These are phyloP conservation scores for Todiramphus chloris DNA, from an alignment of 2,113 vertebrate species.

Conservation along the genomic window DNA sequence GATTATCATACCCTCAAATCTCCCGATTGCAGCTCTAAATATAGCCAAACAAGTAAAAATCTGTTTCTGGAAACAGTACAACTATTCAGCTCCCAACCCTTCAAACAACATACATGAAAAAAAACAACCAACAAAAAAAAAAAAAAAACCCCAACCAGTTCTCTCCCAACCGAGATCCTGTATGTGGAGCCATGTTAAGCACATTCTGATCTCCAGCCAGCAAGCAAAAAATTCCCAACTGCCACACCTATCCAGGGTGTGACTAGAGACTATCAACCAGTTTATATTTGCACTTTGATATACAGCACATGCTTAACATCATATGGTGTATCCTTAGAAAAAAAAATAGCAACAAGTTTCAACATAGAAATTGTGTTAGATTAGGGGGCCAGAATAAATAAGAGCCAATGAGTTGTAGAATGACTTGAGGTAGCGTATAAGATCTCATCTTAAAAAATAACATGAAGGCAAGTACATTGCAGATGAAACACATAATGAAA, in stretches of 20 bases:
- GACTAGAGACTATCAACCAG: conserved; percentile 59
- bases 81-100: conserved; percentile 32
- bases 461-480: background rate
- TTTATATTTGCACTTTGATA: conserved; percentile 71
- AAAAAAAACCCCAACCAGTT: background rate
- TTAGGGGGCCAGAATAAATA: conserved; percentile 65
- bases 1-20: conserved; percentile 11
- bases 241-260: conserved; percentile 66
- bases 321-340: conserved; percentile 61
- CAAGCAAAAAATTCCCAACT: conserved; percentile 61
- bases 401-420: conserved; percentile 36
- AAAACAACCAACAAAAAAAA: background rate
- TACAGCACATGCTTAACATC: conserved; percentile 55
- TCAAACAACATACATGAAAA: background rate
- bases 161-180: background rate
- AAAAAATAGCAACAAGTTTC: conserved; percentile 71
- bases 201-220: conserved; percentile 64
- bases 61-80: conserved; percentile 47
- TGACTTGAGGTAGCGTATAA: conserved; percentile 16
- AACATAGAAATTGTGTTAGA: conserved; percentile 59
- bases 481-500: conserved; percentile 55
- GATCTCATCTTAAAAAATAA: conserved; percentile 66
- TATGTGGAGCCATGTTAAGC: conserved; percentile 19
- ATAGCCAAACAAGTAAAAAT: conserved; percentile 59
- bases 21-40: conserved; percentile 31